Percentiles rank a stretch among this genome's conserved stretches.
These are phyloP conservation scores for Gnatocerus cornutus DNA, from an alignment of 2,888 invertebrate species.

Conservation along the genomic window DNA sequence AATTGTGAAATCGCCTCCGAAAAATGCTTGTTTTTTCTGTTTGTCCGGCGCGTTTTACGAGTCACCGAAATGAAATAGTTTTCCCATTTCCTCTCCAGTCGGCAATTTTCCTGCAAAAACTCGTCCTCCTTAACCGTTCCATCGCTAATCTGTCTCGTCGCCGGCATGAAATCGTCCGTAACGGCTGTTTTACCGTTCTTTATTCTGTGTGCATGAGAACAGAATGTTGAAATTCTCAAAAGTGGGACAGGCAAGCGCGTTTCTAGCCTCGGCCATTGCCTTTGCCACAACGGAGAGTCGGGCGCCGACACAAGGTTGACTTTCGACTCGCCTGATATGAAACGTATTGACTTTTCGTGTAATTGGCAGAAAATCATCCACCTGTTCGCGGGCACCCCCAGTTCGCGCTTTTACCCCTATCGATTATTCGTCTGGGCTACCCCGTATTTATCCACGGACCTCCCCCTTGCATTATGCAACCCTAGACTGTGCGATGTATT, in stretches of 20 bases:
- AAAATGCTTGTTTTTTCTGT: neutral
- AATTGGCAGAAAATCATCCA: slow-evolving; percentile 14
- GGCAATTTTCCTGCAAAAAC: slow-evolving; percentile 3
- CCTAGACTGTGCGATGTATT: slow-evolving; percentile 37
- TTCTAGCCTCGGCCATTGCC: slow-evolving; percentile 48
- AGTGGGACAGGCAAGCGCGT: slow-evolving; percentile 48
- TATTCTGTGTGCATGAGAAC: slow-evolving; percentile 41
- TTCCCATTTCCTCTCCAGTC: slow-evolving; percentile 1
- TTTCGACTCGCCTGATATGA: slow-evolving; percentile 26
- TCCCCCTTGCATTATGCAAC: slow-evolving; percentile 35
- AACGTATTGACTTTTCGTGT: slow-evolving; percentile 21
- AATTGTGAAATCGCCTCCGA: neutral
- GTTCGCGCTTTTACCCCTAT: neutral
- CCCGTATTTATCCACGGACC: slow-evolving; percentile 35
- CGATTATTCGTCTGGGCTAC: slow-evolving; percentile 27
- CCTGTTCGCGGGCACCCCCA: slow-evolving; percentile 16
- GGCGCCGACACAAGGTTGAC: slow-evolving; percentile 37
- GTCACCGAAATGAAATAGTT: slow-evolving; percentile 1
- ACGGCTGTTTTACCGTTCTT: slow-evolving; percentile 48
- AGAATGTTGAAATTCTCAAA: slow-evolving; percentile 46
- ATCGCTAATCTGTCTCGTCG: slow-evolving; percentile 11
- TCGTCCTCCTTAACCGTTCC: neutral
- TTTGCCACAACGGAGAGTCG: slow-evolving; percentile 25
- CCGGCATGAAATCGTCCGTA: slow-evolving; percentile 27
- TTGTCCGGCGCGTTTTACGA: neutral